Percentiles rank a stretch among this genome's conserved stretches.
These are phyloP conservation scores for Poecilus cupreus DNA, from an alignment of 2,888 invertebrate species.

Conservation along the genomic window DNA sequence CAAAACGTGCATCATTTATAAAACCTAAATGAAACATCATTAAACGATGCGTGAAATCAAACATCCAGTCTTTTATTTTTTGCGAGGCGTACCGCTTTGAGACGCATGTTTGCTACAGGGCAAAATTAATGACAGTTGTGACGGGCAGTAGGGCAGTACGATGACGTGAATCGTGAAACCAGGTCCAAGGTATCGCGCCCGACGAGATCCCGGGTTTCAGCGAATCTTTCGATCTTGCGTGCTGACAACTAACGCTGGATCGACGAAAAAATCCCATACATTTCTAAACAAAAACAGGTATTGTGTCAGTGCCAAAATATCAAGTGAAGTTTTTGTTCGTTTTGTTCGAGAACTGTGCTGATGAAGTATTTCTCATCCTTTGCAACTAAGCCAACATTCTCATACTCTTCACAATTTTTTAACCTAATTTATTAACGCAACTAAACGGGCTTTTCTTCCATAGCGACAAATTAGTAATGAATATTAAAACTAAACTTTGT, in stretches of 20 bases:
- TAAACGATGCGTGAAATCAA: constrained; percentile 33
- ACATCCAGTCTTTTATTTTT: background rate
- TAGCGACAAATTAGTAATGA: no score
- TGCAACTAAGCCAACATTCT: no score
- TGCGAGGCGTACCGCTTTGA: background rate
- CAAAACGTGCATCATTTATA: background rate
- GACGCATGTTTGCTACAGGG: background rate
- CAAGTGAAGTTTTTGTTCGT: constrained; percentile 10
- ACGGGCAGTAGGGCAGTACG: background rate
- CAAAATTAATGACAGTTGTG: constrained; percentile 17
- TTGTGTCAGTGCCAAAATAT: constrained; percentile 18
- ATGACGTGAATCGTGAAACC: background rate
- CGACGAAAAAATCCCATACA: constrained; percentile 34
- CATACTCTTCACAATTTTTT: no score
- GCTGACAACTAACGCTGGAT: background rate
- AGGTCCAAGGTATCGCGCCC: background rate
- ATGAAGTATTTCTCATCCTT: background rate
- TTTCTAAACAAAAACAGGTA: constrained; percentile 40
- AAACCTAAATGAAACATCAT: background rate
- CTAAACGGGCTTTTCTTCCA: no score
- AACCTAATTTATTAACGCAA: no score
- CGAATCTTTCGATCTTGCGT: constrained; percentile 7
- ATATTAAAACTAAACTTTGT: no score
- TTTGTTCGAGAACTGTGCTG: background rate
- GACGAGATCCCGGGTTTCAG: background rate